A percentile compares a stretch with the other conserved stretches of the same genome.
Conservation (phyloP, 1,140 invertebrate genomes). For the Ooceraea biroi region DNA sequence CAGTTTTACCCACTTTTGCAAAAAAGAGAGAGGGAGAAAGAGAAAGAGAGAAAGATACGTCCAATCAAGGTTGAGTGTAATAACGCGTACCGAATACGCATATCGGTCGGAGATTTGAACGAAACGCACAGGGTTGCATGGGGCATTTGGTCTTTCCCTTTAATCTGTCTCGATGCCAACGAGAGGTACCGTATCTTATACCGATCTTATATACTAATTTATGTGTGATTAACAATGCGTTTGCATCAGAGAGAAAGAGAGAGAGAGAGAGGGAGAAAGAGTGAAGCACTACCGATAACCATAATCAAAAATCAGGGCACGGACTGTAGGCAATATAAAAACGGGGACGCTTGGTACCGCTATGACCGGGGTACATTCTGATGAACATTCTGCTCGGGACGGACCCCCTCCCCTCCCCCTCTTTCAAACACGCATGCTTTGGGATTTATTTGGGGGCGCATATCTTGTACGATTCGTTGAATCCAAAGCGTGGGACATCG, state of each 20-base stretch:
- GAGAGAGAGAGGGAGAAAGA: no score
- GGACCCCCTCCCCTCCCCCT: background rate
- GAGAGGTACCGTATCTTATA: conserved; percentile 11
- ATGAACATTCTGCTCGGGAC: conserved; percentile 3
- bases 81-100: conserved; percentile 46
- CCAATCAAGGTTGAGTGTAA: background rate
- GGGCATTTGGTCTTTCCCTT: conserved; percentile 55
- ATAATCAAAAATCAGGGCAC: background rate
- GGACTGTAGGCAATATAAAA: background rate
- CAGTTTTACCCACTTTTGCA: background rate
- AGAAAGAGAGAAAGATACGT: no score
- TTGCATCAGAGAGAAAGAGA: background rate
- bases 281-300: background rate
- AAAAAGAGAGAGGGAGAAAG: background rate
- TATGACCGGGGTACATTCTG: background rate
- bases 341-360: conserved; percentile 30
- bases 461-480: conserved; percentile 44
- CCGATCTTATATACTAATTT: background rate
- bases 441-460: conserved; percentile 55
- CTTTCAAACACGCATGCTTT: conserved; percentile 64
- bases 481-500: conserved; percentile 22
- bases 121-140: conserved; percentile 58
- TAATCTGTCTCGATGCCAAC: conserved; percentile 19
- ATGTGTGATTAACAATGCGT: conserved; percentile 18
- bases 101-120: conserved; percentile 9